Base-by-base conservation (phyloP, 1,140 invertebrate genomes). In the Ganaspis sp. region DNA sequence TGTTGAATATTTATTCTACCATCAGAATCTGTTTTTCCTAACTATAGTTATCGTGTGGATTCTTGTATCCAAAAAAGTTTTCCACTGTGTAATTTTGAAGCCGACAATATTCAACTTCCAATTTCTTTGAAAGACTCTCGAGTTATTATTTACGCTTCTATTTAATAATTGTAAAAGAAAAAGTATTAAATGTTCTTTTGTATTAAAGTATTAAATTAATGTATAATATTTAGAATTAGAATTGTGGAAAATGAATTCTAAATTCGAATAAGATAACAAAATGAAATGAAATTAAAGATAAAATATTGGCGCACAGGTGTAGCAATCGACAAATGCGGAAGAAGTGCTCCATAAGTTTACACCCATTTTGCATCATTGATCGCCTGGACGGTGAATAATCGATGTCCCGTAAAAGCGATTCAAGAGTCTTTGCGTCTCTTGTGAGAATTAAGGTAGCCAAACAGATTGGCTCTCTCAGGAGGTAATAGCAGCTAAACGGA, bases 401-500 rank as follows among this genome's bases (percentile, higher is more conserved):
- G 69, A 74, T 74, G 64, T 74, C 73, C 53, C 38, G n/a, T 19
- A 40, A 38, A 23, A 58, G 26, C 69, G 70, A 75, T 21, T 54
- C 15, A 34, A 34, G 69, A 54, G 45, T 37, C 64, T 75, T 75
- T 70, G 73, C 23, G 49, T 72, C 70, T 71, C 58, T 37, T 26
- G 21, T n/a, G 64, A 40, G 54, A 75, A 75, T 70, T 75, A 75
- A 75, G 74, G 69, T 45, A 75, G 42, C 53, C 26, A 70, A 75
- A 75, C 74, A 75, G 69, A 75, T 75, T 70, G 74, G 74, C 29
- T 69, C 69, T 29, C 29, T 70, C 73, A 74, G 74, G 74, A 79
- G 80, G 80, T 79, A 81, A 83, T 82, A 75, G 78, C 75, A 40
- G 80, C 78, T 84, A 84, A 84, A 81, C 79, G 83, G 75, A 76